Percentiles rank a stretch among this genome's conserved stretches.
Evolutionary conservation across 2,888 invertebrate species (phyloP).

Genomic region (Chironomus riparius): DNA sequence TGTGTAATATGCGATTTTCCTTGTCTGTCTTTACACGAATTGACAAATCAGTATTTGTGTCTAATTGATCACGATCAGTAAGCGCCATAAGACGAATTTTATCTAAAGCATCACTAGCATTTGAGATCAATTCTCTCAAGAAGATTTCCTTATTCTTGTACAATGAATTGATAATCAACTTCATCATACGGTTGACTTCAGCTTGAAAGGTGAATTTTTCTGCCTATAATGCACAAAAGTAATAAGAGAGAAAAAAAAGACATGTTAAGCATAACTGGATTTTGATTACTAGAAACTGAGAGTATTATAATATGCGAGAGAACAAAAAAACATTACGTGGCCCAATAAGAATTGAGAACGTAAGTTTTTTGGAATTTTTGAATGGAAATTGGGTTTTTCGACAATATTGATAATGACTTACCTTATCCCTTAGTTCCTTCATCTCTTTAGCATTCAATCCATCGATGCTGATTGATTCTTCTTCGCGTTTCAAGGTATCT

Average conservation of each 20-base stretch:
- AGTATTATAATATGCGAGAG: not conserved
- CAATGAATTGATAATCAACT: slow-evolving; percentile 97
- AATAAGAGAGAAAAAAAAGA: slow-evolving; percentile 2
- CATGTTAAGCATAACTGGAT: not conserved
- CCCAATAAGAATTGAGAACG: not conserved
- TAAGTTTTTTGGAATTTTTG: not conserved
- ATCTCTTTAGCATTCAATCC: slow-evolving; percentile 89
- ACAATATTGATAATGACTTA: slow-evolving; percentile 29
- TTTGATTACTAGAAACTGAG: not conserved
- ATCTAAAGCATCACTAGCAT: slow-evolving; percentile 97
- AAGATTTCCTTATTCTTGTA: slow-evolving; percentile 99
- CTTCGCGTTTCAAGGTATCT: slow-evolving; percentile 82
- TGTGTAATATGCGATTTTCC: slow-evolving; percentile 81
- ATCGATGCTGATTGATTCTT: slow-evolving; percentile 93
- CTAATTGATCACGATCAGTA: slow-evolving; percentile 73
- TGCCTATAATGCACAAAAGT: slow-evolving; percentile 41
- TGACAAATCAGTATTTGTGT: slow-evolving; percentile 68
- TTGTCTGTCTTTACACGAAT: slow-evolving; percentile 91
- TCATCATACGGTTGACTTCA: slow-evolving; percentile 99
- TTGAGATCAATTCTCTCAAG: slow-evolving; percentile 95
- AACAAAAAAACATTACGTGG: slow-evolving; percentile 15
- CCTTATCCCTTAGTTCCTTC: slow-evolving; percentile 77
- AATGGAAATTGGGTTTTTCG: not conserved
- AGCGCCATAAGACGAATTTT: slow-evolving; percentile 91
- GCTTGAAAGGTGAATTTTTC: slow-evolving; percentile 91